phyloP scores from a whole-genome alignment of 2,888 invertebrate genomes.

The Tetropium fuscum region DNA sequence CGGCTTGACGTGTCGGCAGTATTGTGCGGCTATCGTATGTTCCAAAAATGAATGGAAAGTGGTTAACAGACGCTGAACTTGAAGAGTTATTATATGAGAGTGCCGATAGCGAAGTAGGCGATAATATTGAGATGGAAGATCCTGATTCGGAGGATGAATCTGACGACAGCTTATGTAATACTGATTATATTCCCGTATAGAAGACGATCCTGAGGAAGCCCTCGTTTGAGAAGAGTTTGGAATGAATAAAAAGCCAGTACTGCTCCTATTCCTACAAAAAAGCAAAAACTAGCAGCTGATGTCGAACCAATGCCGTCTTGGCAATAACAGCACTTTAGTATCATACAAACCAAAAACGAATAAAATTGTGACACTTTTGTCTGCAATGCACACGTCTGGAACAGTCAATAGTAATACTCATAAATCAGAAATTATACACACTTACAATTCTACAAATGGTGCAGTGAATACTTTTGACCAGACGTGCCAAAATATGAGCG shows the following conservation, averaged over 20 bases:
- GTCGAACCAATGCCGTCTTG: not conserved
- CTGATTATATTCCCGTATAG: not conserved
- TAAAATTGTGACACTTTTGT: not conserved
- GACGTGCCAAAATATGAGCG: constrained; percentile 5
- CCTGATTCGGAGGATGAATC: not conserved
- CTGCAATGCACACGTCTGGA: not conserved
- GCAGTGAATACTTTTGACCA: constrained; percentile 15
- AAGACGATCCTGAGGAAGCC: not conserved
- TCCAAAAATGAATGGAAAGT: not conserved
- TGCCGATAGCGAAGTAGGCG: not conserved
- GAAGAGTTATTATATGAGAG: not conserved
- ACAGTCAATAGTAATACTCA: not conserved
- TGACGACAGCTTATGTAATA: not conserved
- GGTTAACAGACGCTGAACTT: not conserved
- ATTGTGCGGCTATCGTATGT: no score
- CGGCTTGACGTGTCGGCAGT: not conserved
- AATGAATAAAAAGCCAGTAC: not conserved
- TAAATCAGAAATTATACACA: not conserved
- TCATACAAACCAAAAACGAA: not conserved
- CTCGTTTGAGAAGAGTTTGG: not conserved
- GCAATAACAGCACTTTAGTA: not conserved
- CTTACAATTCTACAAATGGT: not conserved
- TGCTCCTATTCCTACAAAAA: not conserved
- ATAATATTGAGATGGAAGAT: not conserved
- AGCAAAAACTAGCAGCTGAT: not conserved